phyloP scores from a whole-genome alignment of 2,797 vertebrate species.

The Neosalanx taihuensis region DNA sequence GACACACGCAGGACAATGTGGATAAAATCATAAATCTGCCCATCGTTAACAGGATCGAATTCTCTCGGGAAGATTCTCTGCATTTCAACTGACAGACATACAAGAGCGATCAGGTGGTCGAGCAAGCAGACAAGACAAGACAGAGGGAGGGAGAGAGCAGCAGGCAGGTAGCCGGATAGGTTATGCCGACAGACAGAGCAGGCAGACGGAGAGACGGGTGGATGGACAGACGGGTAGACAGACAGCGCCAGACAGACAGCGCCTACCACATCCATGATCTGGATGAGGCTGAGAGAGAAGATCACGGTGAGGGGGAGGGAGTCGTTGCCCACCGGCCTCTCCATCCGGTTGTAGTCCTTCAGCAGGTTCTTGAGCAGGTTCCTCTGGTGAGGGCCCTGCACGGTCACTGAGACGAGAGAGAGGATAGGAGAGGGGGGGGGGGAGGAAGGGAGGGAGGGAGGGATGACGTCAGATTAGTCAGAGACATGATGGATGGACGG shows the following conservation, averaged over 20 bases:
- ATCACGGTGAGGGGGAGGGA: constrained; percentile 88
- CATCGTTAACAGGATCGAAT: neutral
- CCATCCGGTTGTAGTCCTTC: constrained; percentile 95
- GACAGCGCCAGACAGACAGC: neutral
- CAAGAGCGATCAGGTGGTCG: neutral
- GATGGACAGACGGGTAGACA: neutral
- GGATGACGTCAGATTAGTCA: neutral
- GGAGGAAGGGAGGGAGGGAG: neutral
- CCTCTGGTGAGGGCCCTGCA: constrained; percentile 95
- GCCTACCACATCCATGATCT: constrained; percentile 98
- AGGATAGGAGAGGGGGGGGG: neutral
- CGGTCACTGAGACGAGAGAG: constrained; percentile 72
- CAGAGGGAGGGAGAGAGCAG: no score
- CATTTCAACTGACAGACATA: neutral
- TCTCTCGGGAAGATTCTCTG: neutral
- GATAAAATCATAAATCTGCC: neutral
- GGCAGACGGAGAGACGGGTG: neutral
- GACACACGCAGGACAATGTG: neutral
- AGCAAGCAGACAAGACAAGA: no score
- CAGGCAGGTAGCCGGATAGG: no score
- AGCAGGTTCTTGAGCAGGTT: constrained; percentile 90
- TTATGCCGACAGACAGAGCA: no score
- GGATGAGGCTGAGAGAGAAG: constrained; percentile 88
- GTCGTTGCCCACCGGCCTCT: constrained; percentile 92
- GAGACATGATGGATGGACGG: neutral